Percentiles rank a stretch among this genome's conserved stretches.
These are phyloP conservation scores for Ochropleura plecta DNA, from an alignment of 2,888 invertebrate species.

Conservation along the genomic window DNA sequence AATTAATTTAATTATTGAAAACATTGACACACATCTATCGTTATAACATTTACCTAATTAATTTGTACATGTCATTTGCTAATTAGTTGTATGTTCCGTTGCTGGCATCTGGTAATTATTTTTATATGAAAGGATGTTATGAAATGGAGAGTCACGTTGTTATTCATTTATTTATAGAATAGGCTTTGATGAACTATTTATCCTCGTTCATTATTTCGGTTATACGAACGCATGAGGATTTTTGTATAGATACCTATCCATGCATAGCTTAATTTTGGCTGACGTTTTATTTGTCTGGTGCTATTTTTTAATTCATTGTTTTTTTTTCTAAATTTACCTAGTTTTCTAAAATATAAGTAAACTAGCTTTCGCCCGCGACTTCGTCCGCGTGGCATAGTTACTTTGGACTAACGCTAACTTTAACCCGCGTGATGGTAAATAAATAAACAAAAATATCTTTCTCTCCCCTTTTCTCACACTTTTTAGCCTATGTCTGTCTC, in stretches of 20 bases:
- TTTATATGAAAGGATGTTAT: slow-evolving; percentile 36
- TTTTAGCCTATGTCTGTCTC: no score
- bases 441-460: no score
- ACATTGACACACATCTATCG: slow-evolving; percentile 53
- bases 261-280: neutral
- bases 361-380: no score
- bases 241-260: neutral
- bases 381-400: no score
- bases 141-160: slow-evolving; percentile 2
- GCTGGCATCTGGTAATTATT: slow-evolving; percentile 35
- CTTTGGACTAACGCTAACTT: no score
- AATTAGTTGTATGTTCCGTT: slow-evolving; percentile 58
- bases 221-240: neutral
- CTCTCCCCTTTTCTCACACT: no score
- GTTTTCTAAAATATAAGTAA: no score
- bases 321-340: no score
- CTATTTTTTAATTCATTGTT: neutral
- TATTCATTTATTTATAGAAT: slow-evolving; percentile 2
- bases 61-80: slow-evolving; percentile 61
- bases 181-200: slow-evolving; percentile 10
- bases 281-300: neutral
- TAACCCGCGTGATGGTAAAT: no score
- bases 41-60: slow-evolving; percentile 61
- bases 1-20: slow-evolving; percentile 61
- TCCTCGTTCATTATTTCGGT: neutral